Evolutionary conservation across 2,888 invertebrate species (phyloP), one percentile per base, ranked within the genome.

Genomic region (Mechanitis messenoides): DNA sequence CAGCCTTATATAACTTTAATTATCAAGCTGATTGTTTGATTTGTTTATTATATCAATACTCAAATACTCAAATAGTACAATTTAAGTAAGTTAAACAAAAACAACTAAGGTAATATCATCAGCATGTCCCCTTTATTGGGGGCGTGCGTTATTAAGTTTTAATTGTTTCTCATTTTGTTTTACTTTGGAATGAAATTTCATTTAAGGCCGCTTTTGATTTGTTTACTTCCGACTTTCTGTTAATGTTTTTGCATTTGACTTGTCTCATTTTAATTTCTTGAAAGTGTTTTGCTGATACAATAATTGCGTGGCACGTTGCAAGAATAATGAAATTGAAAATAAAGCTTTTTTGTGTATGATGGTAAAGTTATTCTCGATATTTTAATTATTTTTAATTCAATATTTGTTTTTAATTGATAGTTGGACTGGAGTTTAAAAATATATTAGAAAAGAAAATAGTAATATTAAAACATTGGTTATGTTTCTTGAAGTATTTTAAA

Each of bases 101-200:
- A 6, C 9, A 50, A 50, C 50, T 31, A 9, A 50, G 9, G 42
- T 50, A 46, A 45, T 47, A 56, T 54, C 56, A 31, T 50, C 11
- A 50, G 50, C 50, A 54, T 42, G 54, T 59, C 59, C 55, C 62
- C 63, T 60, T 62, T 63, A 65, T 64, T 65, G 67, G 65, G 65
- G 71, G 66, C 71, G 66, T 67, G 69, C 70, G 67, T 70, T 70
- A 71, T 72, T 73, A 70, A 70, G 67, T 72, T 72, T 71, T 72
- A 72, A 73, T 71, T 71, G 71, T 71, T 69, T 62, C 58, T 61
- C 67, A 64, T 66, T 69, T 68, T 68, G 70, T 72, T 71, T 71
- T 67, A 70, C 69, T 71, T 72, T 64, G 60, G 55, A 67, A 67
- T 68, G 67, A 70, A 71, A 72, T 72, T 72, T 68, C 69, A 67